Evolutionary conservation across 1,140 invertebrate genomes (phyloP), one percentile per base, ranked within the genome.

Genomic region (Drosophila funebris): DNA sequence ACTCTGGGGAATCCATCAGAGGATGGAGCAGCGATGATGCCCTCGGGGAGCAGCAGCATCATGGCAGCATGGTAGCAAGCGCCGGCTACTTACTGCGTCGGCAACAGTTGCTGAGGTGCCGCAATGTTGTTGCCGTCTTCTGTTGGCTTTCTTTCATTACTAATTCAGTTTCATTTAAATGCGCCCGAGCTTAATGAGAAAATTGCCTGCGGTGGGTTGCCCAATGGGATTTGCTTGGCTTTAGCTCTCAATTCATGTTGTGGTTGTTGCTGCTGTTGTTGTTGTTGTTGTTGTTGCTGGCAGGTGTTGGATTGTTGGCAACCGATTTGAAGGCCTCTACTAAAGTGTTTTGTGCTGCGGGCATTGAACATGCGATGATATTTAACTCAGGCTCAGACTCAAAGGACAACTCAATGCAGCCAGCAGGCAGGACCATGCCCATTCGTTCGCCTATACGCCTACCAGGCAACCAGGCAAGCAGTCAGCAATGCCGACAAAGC

Each of bases 81-180:
- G 43, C 36, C 46, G 53, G 36, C 66, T 56, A 41, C 60, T 71
- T 54, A 39, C 22, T 54, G 48, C 22, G 67, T 18, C 24, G 68
- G 68, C 60, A 64, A 56, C 60, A 70, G 60, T 70, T 70, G 68
- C 66, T 61, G 56, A 43, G 57, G 7, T 29, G 56, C 43, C 13
- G 5, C 58, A 24, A 14, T 39, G 48, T 27, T 54, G n/a, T 22
- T 31, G 9, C 16, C 11, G 14, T 37, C 62, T 72, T 36, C 29
- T 33, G 29, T 73, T 57, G 82, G 73, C 57, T 85, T 76, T 68
- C 73, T 77, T 39, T 62, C 78, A 88, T 87, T 88, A 87, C 87
- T 87, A 87, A 87, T 87, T 87, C 82, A 87, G 82, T 87, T 88
- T 88, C 81, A 88, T 87, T 87, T 82, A 87, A 87, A 87, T 87